A percentile compares a stretch with the other conserved stretches of the same genome.
phyloP scores from a whole-genome alignment of 2,888 invertebrate species.

The Melangyna quadrimaculata region DNA sequence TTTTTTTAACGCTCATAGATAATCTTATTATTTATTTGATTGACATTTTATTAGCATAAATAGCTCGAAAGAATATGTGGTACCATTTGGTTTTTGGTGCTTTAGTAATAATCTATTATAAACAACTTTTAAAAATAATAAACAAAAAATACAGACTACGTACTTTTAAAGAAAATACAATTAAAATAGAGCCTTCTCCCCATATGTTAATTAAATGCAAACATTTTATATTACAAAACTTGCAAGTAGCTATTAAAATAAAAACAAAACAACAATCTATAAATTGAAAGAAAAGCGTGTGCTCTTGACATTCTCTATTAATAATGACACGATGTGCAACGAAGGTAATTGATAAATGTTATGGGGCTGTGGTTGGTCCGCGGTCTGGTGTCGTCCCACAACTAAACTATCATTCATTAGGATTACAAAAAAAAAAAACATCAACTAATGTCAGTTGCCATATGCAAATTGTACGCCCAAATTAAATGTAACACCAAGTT shows the following conservation, averaged over 20 bases:
- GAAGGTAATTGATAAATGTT: slow-evolving; percentile 34
- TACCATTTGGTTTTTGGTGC: background rate
- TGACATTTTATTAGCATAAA: slow-evolving; percentile 62
- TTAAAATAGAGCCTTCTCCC: background rate
- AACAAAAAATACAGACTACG: slow-evolving; percentile 14
- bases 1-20: slow-evolving; percentile 38
- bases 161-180: background rate
- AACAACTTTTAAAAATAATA: background rate
- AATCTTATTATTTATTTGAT: slow-evolving; percentile 36
- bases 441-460: background rate
- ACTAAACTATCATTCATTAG: background rate
- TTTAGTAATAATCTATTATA: slow-evolving; percentile 20
- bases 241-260: background rate
- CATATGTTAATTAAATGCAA: background rate
- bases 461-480: slow-evolving; percentile 47
- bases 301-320: slow-evolving; percentile 52
- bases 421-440: background rate
- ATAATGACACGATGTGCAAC: slow-evolving; percentile 50
- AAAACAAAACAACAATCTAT: background rate
- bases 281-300: slow-evolving; percentile 50
- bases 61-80: background rate
- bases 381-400: slow-evolving; percentile 20
- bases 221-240: background rate
- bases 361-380: background rate
- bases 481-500: slow-evolving; percentile 54